phyloP scores from a whole-genome alignment of 2,888 invertebrate genomes.

The Cephonodes hylas region DNA sequence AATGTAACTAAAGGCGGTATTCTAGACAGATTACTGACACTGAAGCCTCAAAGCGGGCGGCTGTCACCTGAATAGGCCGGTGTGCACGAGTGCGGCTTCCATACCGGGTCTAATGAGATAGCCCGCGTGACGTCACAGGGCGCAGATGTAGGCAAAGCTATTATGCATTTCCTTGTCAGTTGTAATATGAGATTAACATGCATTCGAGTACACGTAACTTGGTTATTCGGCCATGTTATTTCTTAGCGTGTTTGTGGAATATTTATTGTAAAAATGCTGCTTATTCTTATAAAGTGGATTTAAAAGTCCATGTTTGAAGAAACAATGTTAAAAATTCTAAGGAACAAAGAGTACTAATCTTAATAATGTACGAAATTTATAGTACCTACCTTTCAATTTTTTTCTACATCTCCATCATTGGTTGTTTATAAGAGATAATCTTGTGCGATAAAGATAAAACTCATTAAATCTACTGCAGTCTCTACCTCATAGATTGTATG shows the following conservation, averaged over 20 bases:
- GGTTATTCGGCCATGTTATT: background rate
- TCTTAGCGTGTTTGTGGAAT: slow-evolving; percentile 20
- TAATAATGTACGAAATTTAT: no score
- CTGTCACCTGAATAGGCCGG: slow-evolving; percentile 7
- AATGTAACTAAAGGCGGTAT: slow-evolving; percentile 7
- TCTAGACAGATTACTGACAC: slow-evolving; percentile 13
- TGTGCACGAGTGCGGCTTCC: slow-evolving; percentile 43
- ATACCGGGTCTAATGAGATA: slow-evolving; percentile 36
- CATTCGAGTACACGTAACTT: slow-evolving; percentile 14
- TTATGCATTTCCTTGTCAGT: slow-evolving; percentile 42
- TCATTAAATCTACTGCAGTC: no score
- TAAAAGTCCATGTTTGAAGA: no score
- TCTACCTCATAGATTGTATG: no score
- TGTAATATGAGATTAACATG: slow-evolving; percentile 31
- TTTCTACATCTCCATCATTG: no score
- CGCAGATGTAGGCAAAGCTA: slow-evolving; percentile 38
- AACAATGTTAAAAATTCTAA: no score
- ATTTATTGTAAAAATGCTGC: background rate
- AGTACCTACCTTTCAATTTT: no score
- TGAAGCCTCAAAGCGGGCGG: slow-evolving; percentile 11
- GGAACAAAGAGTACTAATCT: no score
- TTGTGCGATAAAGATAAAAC: no score
- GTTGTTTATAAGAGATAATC: no score
- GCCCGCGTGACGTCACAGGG: slow-evolving; percentile 26
- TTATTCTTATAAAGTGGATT: background rate